Base-by-base conservation (phyloP, 2,797 vertebrate species). In the Melanotaenia maccullochi region DNA sequence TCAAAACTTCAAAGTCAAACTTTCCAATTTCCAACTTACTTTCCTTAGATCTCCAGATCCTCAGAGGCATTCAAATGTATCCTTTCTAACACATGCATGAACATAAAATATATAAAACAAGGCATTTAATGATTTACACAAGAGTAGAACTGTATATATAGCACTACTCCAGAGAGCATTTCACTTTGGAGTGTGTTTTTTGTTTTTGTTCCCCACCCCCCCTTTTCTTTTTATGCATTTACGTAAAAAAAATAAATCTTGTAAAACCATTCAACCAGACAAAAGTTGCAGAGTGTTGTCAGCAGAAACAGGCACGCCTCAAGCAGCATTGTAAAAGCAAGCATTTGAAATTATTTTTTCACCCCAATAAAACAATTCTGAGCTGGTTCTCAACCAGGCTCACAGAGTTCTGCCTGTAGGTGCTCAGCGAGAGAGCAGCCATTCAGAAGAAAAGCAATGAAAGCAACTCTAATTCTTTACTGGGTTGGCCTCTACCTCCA, bases 321-420 rank as follows among this genome's bases (percentile, higher is more conserved):
- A 57, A 90, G 90, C 86, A 81, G 80, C 68, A 78, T 76, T 89
- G 87, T 92, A 85, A 92, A 49, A 92, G 83, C 83, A 86, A 84
- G 80, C 65, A 81, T 81, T 90, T 90, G 86, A 84, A 92, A 90
- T 85, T 33, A 51, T 79, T 86, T 90, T 87, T 88, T 78, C 84
- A 89, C 81, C 82, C 87, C 85, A 92, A 90, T 89, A 89, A 91
- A 89, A 91, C 77, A 82, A 82, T 87, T 89, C 75, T 61, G 65
- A 76, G 76, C 70, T 90, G 89, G 85, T 76, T 76, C 62, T 12
- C n/a, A 69, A 76, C 79, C 85, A 85, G 73, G 73, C 76, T 80
- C 70, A 75, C 79, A 78, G 67, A 84, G 64, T 55, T 85, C 65
- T 79, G 75, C 62, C 73, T 84, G 73, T 75, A 82, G 82, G 78